Conservation (phyloP, 1,140 invertebrate genomes). For the Drosophila auraria region DNA sequence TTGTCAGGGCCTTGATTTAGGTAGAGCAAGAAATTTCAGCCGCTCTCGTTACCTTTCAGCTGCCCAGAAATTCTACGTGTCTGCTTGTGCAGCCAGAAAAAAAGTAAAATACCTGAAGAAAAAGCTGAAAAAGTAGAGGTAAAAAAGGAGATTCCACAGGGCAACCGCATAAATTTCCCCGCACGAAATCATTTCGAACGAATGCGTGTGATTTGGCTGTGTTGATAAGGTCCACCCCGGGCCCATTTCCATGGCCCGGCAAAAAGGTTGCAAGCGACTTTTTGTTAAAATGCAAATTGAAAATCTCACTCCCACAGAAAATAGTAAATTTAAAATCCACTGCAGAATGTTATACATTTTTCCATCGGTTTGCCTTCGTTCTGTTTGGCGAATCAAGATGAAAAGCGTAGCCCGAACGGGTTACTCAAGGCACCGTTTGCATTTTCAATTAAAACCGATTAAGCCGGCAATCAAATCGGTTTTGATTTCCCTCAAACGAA, state of each 20-base stretch:
- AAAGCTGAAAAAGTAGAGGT: slow-evolving; percentile 32
- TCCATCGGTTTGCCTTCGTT: slow-evolving; percentile 4
- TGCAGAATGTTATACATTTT: slow-evolving; percentile 25
- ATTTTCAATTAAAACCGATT: slow-evolving; percentile 71
- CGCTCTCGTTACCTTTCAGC: slow-evolving; percentile 44
- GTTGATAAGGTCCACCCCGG: slow-evolving; percentile 61
- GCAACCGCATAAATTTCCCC: slow-evolving; percentile 67
- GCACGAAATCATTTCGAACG: slow-evolving; percentile 67
- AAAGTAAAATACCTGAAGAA: slow-evolving; percentile 22
- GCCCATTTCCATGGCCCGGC: slow-evolving; percentile 20
- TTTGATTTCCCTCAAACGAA: slow-evolving; percentile 47
- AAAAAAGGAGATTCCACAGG: slow-evolving; percentile 36
- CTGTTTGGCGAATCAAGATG: slow-evolving; percentile 40
- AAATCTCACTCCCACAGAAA: slow-evolving; percentile 55
- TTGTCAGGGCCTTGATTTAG: slow-evolving; percentile 76
- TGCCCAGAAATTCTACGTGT: slow-evolving; percentile 56
- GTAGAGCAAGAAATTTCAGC: slow-evolving; percentile 52
- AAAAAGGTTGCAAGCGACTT: slow-evolving; percentile 51
- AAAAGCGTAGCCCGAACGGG: slow-evolving; percentile 10
- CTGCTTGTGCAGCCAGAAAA: slow-evolving; percentile 12
- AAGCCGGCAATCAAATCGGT: slow-evolving; percentile 49
- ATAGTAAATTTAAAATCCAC: slow-evolving; percentile 69
- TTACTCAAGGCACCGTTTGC: slow-evolving; percentile 50
- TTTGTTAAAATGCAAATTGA: slow-evolving; percentile 77
- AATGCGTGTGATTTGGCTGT: slow-evolving; percentile 72